A percentile compares a stretch with the other conserved stretches of the same genome.
phyloP scores from a whole-genome alignment of 2,113 vertebrate species.

The Ammospiza nelsoni region DNA sequence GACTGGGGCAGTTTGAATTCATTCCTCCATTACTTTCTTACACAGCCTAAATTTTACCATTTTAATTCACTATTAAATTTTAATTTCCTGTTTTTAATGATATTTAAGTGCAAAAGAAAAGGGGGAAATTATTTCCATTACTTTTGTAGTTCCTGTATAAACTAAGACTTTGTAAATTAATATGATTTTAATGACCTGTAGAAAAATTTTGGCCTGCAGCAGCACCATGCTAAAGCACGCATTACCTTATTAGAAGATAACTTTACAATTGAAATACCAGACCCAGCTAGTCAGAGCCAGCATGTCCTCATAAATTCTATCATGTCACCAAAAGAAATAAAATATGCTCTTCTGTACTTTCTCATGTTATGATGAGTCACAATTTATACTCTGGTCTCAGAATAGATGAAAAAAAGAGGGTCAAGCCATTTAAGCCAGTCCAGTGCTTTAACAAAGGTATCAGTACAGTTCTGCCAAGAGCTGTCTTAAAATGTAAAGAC shows the following conservation, averaged over 20 bases:
- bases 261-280: neutral
- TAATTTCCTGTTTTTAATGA: conserved; percentile 61
- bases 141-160: neutral
- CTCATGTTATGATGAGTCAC: conserved; percentile 13
- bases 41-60: conserved; percentile 40
- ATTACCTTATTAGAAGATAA: conserved; percentile 14
- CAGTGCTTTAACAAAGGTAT: conserved; percentile 20
- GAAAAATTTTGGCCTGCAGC: neutral
- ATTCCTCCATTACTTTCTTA: conserved; percentile 61
- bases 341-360: neutral
- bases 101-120: conserved; percentile 21
- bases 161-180: neutral
- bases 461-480: conserved; percentile 30
- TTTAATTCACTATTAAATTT: conserved; percentile 65
- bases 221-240: neutral
- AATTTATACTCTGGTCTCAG: neutral
- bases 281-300: neutral
- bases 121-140: neutral
- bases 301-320: neutral
- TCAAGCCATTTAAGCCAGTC: conserved; percentile 1
- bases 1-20: conserved; percentile 52
- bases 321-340: neutral
- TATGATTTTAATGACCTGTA: neutral
- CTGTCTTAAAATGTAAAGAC: conserved; percentile 42
- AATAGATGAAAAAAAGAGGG: conserved; percentile 37